Base-by-base conservation (phyloP, 2,888 invertebrate genomes). In the Tinea trinotella region DNA sequence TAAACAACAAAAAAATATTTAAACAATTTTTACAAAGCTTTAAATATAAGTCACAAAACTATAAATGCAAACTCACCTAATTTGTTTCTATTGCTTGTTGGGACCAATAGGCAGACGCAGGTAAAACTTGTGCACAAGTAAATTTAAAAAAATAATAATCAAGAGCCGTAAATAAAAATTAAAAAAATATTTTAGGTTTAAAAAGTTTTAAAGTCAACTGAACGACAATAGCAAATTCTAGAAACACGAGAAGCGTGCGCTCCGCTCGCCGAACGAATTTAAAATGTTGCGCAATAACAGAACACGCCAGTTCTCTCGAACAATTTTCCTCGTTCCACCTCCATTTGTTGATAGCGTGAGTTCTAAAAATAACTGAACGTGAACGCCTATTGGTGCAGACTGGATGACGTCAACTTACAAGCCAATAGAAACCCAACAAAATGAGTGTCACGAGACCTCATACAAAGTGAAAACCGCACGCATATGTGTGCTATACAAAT, bases 231-330 rank as follows among this genome's bases (percentile, higher is more conserved):
- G 40, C 40, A 35, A 35, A n/a, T 49, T 50, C 4, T 50, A 48
- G 48, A 48, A 20, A 15, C 50, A 7, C 34, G 56, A 54, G 56
- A 63, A 57, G 64, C 79, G 74, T 63, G 71, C 72, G 63, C 71
- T 65, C 66, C 59, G 63, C 56, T 61, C 60, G 69, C 19, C 2
- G 15, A n/a, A 9, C 18, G 70, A 63, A 63, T 62, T 61, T 66
- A 75, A 82, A 83, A 70, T 73, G 61, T 84, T 82, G 85, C 83
- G 83, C 80, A 84, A 85, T 70, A 69, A 19, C n/a, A n/a, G n/a
- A n/a, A n/a, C n/a, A n/a, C 30, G 46, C 7, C 62, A 34, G 17
- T 44, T 7, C 62, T 58, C 60, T 63, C 55, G 59, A 67, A 70
- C 69, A 61, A 67, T 81, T 81, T 83, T 81, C 78, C 75, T 74